Base-by-base conservation (phyloP, 2,888 invertebrate species). In the Cetonia aurata region DNA sequence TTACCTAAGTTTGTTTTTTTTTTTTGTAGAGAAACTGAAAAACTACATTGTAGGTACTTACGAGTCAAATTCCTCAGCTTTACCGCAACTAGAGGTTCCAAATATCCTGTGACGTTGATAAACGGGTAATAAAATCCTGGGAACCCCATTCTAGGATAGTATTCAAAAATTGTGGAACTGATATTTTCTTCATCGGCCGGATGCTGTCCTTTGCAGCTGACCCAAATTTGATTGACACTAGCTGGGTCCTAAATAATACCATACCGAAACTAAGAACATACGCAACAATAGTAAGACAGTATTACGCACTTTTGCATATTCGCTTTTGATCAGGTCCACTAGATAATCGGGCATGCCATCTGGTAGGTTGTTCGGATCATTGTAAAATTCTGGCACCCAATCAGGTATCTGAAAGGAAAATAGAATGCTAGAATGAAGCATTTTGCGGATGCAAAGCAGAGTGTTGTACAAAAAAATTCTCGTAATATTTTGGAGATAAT, bases 171-270 rank as follows among this genome's bases (percentile, higher is more conserved):
- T 12, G 33, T 33, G 4, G 15, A 1, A 0, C 92, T 92, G 62
- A 95, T 84, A 73, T 91, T 89, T 78, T 96, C 95, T 76, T 86
- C 86, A 79, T 96, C 96, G 0, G 90, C 88, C 6, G 91, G 87
- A 72, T 91, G 88, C 84, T 93, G 93, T 55, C 96, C 96, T 72
- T 88, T 86, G 80, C 97, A 97, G 1, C 92, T 91, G 59, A 97
- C 86, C 91, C 95, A 96, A 12, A 96, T 88, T 83, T 90, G 89
- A 73, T 90, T 86, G 57, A 87, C 67, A 6, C 13, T 37, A 6
- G 53, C 33, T 19, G 60, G 50, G 31, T 42, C 15, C 69, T 70
- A 56, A 25, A 25, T n/a, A 62, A 67, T 46, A 50, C 19, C 50
- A 65, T 15, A 71, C 52, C 33, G 19, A 25, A 42, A 42, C 33